These are phyloP conservation scores for Parasteatoda lunata DNA, from an alignment of 2,888 invertebrate species.

Conservation along the genomic window DNA sequence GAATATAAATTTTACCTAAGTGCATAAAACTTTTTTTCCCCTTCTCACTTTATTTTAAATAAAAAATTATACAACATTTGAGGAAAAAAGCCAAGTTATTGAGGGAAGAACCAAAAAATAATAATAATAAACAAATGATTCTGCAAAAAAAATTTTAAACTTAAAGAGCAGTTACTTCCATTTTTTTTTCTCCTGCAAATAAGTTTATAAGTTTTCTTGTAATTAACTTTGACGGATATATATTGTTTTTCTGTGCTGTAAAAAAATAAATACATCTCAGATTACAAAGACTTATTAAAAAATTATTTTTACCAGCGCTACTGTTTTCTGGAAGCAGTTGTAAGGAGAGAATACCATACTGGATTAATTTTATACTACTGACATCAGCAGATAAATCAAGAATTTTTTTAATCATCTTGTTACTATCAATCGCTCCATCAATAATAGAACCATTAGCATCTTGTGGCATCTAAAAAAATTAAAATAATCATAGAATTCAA, in stretches of 20 bases:
- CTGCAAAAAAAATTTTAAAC: not conserved
- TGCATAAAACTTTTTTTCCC: no score
- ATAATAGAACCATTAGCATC: constrained; percentile 78
- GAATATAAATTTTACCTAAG: no score
- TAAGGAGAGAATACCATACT: constrained; percentile 84
- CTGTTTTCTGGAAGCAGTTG: constrained; percentile 84
- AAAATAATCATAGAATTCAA: not conserved
- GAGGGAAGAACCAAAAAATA: not conserved
- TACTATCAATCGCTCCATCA: constrained; percentile 74
- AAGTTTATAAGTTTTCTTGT: no score
- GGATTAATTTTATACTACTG: constrained; percentile 84
- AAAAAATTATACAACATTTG: no score
- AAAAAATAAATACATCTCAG: not conserved
- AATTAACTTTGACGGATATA: not conserved
- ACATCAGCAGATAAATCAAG: constrained; percentile 77
- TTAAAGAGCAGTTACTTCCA: no score
- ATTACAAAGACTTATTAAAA: no score
- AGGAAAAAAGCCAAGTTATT: not conserved
- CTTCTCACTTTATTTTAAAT: no score
- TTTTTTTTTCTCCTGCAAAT: no score
- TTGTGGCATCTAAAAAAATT: constrained; percentile 75
- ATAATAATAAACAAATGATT: not conserved
- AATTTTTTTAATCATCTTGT: constrained; percentile 76
- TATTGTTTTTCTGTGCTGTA: not conserved
- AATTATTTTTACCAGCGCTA: constrained; percentile 79